Conservation (phyloP, 2,888 invertebrate species). For the Serripes groenlandicus region DNA sequence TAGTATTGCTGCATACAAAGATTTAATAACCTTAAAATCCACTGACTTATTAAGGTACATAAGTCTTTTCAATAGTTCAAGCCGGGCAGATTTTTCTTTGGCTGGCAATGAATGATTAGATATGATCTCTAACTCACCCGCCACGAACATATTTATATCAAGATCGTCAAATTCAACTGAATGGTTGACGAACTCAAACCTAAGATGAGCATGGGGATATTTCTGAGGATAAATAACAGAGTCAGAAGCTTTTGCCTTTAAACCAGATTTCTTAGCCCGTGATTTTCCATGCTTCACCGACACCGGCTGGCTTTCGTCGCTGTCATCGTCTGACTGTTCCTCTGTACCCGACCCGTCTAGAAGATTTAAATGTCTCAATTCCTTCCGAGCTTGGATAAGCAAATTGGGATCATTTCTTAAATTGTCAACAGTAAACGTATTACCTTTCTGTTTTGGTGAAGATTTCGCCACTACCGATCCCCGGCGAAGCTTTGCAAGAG, state of each 20-base stretch:
- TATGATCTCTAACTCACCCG: constrained; percentile 8
- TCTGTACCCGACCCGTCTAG: no score
- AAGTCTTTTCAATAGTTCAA: background rate
- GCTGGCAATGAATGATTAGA: background rate
- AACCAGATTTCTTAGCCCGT: background rate
- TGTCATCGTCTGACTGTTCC: no score
- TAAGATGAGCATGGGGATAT: background rate
- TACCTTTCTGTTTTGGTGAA: no score
- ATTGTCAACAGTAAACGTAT: no score
- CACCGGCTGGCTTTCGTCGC: no score
- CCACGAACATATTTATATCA: constrained; percentile 1
- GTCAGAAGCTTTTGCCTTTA: background rate
- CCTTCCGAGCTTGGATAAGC: no score
- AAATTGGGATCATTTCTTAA: no score
- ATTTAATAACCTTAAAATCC: background rate
- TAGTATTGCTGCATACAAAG: constrained; percentile 1
- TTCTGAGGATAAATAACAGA: background rate
- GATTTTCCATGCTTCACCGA: no score
- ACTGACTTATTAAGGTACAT: background rate
- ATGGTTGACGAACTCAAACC: background rate
- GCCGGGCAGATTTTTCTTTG: background rate
- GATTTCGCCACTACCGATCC: no score
- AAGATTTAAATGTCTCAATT: no score
- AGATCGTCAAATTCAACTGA: background rate
- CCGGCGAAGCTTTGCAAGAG: no score